Conservation (phyloP, 2,888 invertebrate species). For the Xestobium rufovillosum region DNA sequence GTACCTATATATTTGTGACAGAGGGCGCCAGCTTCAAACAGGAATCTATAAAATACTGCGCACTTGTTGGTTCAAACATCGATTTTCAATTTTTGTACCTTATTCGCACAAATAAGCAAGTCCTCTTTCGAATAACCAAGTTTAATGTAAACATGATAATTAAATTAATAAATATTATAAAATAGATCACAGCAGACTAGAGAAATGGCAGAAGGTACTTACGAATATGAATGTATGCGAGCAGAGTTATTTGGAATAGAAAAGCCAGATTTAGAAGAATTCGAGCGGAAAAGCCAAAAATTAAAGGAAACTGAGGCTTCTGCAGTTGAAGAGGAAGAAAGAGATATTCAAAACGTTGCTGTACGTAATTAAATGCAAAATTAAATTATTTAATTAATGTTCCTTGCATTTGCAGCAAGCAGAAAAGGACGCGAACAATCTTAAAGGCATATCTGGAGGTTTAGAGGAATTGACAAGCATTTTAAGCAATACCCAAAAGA, state of each 20-base stretch:
- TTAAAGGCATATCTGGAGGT: conserved; percentile 60
- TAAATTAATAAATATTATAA: too few relatives aligned
- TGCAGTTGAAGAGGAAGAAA: conserved; percentile 46
- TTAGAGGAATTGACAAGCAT: conserved; percentile 75
- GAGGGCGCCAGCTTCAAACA: too few relatives aligned
- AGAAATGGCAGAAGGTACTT: conserved; percentile 57
- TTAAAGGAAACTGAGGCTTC: conserved; percentile 33
- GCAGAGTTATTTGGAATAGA: conserved; percentile 70
- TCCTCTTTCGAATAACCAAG: too few relatives aligned
- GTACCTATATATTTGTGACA: too few relatives aligned
- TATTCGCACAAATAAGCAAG: too few relatives aligned
- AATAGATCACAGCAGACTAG: too few relatives aligned
- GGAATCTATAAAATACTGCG: too few relatives aligned
- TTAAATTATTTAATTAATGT: conserved; percentile 1
- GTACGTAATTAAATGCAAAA: conserved; percentile 30
- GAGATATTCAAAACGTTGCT: conserved; percentile 47
- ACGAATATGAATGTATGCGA: conserved; percentile 69
- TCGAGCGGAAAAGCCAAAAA: conserved; percentile 49
- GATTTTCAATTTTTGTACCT: too few relatives aligned
- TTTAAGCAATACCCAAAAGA: conserved; percentile 73
- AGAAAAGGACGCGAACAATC: conserved; percentile 54
- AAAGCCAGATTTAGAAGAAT: conserved; percentile 60
- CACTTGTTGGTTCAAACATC: too few relatives aligned
- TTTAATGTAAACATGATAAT: background rate
- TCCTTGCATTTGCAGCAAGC: conserved; percentile 45